Base-by-base conservation (phyloP, 1,140 invertebrate genomes). In the Rhagoletis zephyria region DNA sequence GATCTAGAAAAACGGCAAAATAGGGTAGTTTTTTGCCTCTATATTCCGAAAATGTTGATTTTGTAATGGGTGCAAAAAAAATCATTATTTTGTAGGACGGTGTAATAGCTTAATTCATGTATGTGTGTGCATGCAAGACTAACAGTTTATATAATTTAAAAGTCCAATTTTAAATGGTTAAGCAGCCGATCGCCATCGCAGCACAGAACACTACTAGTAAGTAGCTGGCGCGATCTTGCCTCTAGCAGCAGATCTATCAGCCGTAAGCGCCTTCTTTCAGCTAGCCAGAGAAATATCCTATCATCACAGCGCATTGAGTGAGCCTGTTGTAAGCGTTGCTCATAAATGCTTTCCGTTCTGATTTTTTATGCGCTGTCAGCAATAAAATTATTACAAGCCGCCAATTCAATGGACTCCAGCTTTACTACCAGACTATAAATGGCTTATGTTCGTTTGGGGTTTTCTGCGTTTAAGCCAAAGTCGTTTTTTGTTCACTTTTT, bases 261-360 rank as follows among this genome's bases (percentile, higher is more conserved):
- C 14, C n/a, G 1, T 16, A 77, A 12, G 67, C 67, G 12, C n/a
- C 74, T 45, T 30, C 30, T 30, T 30, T 40, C 56, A 56, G 6
- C 51, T 81, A 7, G 3, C 48, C 74, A 81, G 16, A 19, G 48
- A 30, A 30, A 30, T 30, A 30, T 30, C 30, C 45, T 7, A 19
- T 74, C 48, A 81, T 16, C 19, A 30, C 30, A 4, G 48, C 48
- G 48, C 6, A 9, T 51, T 81, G 6, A n/a, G 45, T 42, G 74
- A 81, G 48, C 7, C 5, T 56, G 74, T 56, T 81, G 74, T 16
- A 81, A 81, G 74, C 48, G 48, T 81, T 45, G 48, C 74, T 81
- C 74, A 14, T 81, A 81, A 81, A 81, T 51, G 74, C 48, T 81
- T 81, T 81, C 74, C 74, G 74, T 81, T 81, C 74, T 81, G 74